These are phyloP conservation scores for Bufo gargarizans DNA, from an alignment of 2,113 vertebrate genomes.

Conservation along the genomic window DNA sequence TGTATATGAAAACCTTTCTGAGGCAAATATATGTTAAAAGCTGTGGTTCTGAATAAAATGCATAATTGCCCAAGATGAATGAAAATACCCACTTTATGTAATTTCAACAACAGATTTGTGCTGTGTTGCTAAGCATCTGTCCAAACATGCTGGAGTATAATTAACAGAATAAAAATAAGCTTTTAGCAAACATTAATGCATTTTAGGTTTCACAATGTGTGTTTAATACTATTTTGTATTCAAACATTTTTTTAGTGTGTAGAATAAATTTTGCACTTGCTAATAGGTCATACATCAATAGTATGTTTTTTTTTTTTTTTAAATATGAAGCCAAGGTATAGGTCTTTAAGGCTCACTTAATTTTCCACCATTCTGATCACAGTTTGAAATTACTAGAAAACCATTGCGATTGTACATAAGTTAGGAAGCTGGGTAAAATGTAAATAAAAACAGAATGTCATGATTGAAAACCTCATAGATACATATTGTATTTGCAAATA, in stretches of 20 bases:
- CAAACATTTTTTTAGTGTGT: neutral
- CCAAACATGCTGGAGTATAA: neutral
- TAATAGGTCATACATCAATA: neutral
- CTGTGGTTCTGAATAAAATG: neutral
- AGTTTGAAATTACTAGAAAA: too few relatives aligned
- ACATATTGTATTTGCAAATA: too few relatives aligned
- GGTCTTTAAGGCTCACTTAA: too few relatives aligned
- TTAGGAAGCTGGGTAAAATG: too few relatives aligned
- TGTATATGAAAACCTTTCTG: neutral
- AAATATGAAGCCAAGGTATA: too few relatives aligned
- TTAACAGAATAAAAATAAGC: conserved; percentile 4
- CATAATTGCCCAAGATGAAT: neutral
- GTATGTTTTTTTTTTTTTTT: neutral
- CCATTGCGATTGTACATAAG: too few relatives aligned
- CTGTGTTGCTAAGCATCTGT: conserved; percentile 23
- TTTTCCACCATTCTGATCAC: too few relatives aligned
- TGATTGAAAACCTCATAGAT: too few relatives aligned
- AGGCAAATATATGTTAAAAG: neutral
- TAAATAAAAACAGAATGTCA: too few relatives aligned
- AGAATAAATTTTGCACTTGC: neutral
- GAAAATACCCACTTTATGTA: neutral
- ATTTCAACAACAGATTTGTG: neutral
- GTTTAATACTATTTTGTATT: neutral
- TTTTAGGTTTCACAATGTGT: neutral
- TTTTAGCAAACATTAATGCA: conserved; percentile 46